Base-by-base conservation (phyloP, 1,140 invertebrate genomes). In the Drosophila littoralis region DNA sequence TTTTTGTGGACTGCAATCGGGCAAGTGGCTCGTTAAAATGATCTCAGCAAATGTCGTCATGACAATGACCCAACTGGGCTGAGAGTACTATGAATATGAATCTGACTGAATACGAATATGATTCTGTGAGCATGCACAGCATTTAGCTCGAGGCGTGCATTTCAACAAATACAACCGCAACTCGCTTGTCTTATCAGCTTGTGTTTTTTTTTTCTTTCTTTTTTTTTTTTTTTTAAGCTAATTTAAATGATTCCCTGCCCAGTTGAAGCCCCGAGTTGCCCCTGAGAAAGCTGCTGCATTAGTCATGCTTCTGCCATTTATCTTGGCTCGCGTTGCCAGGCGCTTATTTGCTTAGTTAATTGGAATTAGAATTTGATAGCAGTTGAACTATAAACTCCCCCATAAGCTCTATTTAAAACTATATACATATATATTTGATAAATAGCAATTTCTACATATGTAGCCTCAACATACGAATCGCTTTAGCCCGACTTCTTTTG, bases 11-110 rank as follows among this genome's bases (percentile, higher is more conserved):
- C 22, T 40, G 38, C 38, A 40, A 40, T 40, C 38, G 38, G 32
- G 33, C n/a, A 13, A 38, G 38, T 5, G 32, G n/a, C 6, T 7
- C 15, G 0, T 33, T 33, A 9, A 51, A n/a, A 51, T 61, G 66
- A 69, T 69, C 66, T 54, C 50, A 54, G 46, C 17, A 35, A 35
- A 48, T 66, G 52, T 48, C 51, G 52, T 55, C 52, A 66, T 57
- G 64, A 64, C 35, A 51, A 64, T 64, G 60, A 33, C 15, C 33
- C 9, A 15, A 54, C 51, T 17, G 22, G 22, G 4, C 6, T 13
- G n/a, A 55, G n/a, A 55, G 5, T 15, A 36, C 35, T 55, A 12
- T 36, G 22, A 22, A 22, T 22, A 22, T 22, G 22, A 22, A 22
- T 22, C 36, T 51, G 35, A 40, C 7, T 63, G 28, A 33, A 15